These are phyloP conservation scores for Acanthornis magna DNA, from an alignment of 2,797 vertebrate species.

Conservation along the genomic window DNA sequence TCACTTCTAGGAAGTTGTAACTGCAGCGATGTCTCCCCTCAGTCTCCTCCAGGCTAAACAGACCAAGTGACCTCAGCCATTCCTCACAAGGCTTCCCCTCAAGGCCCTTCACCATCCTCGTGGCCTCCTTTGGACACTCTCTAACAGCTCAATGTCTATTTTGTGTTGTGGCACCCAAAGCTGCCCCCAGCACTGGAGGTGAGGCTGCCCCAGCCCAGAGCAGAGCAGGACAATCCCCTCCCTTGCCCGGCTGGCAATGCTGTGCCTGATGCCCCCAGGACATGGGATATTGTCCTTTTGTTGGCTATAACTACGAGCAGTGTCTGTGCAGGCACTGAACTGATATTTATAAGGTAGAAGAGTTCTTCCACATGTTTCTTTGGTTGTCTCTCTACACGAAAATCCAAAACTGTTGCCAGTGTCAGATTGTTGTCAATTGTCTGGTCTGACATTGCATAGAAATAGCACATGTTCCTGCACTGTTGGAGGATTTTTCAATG, in stretches of 20 bases:
- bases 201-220: accelerated
- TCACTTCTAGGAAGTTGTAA: accelerated
- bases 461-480: background rate
- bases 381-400: background rate
- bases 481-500: background rate
- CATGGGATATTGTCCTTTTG: background rate
- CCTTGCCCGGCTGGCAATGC: accelerated
- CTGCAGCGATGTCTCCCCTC: background rate
- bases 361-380: background rate
- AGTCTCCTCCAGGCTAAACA: background rate
- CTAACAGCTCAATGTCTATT: background rate
- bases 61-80: background rate
- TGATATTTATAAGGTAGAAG: background rate
- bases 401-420: background rate
- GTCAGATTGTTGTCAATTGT: background rate
- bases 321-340: accelerated
- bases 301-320: background rate
- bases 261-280: background rate
- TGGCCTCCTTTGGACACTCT: background rate
- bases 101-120: background rate
- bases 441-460: background rate
- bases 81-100: background rate
- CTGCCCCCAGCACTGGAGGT: background rate
- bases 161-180: background rate
- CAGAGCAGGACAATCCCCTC: background rate